Base-by-base conservation (phyloP, 2,888 invertebrate genomes). In the Polylopha cassiicola region DNA sequence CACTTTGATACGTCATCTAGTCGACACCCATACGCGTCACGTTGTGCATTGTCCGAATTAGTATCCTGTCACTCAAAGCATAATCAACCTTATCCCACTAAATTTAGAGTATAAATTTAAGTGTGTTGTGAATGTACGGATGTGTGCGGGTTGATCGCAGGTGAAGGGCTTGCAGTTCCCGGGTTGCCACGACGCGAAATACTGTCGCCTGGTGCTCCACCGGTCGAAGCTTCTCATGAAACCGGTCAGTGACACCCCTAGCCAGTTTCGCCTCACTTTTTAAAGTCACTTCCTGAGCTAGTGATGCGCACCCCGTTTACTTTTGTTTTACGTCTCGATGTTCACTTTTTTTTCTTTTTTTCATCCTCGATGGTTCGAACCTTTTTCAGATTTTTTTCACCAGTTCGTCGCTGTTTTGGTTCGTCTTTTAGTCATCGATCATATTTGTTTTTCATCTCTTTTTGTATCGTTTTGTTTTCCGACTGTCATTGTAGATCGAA, bases 121-220 rank as follows among this genome's bases (percentile, higher is more conserved):
- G n/a, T n/a, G n/a, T n/a, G n/a, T n/a, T n/a, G n/a, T n/a, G n/a
- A n/a, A n/a, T n/a, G n/a, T n/a, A n/a, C 61, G 59, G 64, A 63
- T 58, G 65, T 70, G 80, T 39, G 58, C 68, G 68, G 71, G 71
- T 79, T 87, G 85, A 81, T 81, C 81, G 84, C 91, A 96, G 95
- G 94, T 95, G 89, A 97, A 97, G 90, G 95, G 96, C 87, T 90
- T 95, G 87, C 94, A 93, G 91, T 95, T 96, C 88, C 95, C 95
- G 84, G 97, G 97, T 87, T 94, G 95, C 89, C 94, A 95, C 88
- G 95, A 95, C 90, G 92, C 95, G 81, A 91, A 92, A 87, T 95
- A 95, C 91, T 95, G 95, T 90, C 95, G 95, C 82, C 94, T 95
- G 90, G 94, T 98, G 86, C 90, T 97, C 88, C 97, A 97, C 87